Evolutionary conservation across 2,797 vertebrate species (phyloP), one percentile per base, ranked within the genome.

Genomic region (Sebastes oblongus): DNA sequence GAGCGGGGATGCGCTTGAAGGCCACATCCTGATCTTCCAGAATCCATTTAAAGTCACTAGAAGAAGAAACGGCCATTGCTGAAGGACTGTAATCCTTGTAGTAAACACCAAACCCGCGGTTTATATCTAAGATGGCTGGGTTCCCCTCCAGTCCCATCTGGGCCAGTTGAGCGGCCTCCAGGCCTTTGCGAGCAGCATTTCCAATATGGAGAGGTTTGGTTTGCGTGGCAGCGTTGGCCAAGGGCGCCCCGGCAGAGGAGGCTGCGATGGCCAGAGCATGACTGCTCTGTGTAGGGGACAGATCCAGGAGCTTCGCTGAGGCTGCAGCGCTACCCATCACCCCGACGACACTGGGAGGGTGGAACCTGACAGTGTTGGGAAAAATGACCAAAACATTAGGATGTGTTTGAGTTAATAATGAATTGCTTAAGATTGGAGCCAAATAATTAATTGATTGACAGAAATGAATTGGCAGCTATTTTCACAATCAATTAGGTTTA

Each of bases 161-260:
- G 22, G 98, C 97, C 67, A 99, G 95, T 79, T 92, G 95, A 30
- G 96, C 93, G 0, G 97, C 97, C 92, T 99, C 98, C 75, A 98
- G 81, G n/a, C 98, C 98, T 0, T 95, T 91, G 10, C 94, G 94
- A 34, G 96, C 94, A 14, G 98, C 97, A 0, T 98, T 98, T 65
- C 97, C 98, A 1, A 97, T 36, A 0, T 99, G 98, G 3, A 99
- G 96, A 32, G 98, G 98, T 89, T 99, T 99, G 4, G 97, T 97
- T 84, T 97, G 97, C 18, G 98, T 99, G 80, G 97, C 97, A 8
- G 97, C 96, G 0, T 98, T 99, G 75, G 98, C 98, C 88, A 99
- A 85, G 1, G 98, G 98, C 1, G 98, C 97, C 32, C 98, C 98
- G 0, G 97, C 96, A 1, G 96, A 97, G 62, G 98, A 99, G 4